A percentile compares a stretch with the other conserved stretches of the same genome.
phyloP scores from a whole-genome alignment of 2,797 vertebrate genomes.

The Enteromius radiatus region DNA sequence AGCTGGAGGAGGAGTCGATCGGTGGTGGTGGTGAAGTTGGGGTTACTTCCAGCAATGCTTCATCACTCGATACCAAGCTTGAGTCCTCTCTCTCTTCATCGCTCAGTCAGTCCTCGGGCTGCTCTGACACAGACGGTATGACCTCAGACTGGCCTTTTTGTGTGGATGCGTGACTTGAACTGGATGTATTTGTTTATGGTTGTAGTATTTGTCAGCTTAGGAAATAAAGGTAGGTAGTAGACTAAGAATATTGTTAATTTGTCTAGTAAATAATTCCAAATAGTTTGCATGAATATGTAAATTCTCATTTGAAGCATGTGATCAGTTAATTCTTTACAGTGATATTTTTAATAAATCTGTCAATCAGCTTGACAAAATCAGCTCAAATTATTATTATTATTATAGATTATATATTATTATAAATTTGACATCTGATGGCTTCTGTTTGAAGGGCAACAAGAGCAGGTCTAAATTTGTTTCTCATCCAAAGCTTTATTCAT shows the following conservation, averaged over 20 bases:
- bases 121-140: conserved; percentile 66
- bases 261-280: not conserved
- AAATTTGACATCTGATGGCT: not conserved
- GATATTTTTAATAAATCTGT: not conserved
- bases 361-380: not conserved
- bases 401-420: not conserved
- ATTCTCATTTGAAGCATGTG: not conserved
- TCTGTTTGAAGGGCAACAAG: not conserved
- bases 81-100: conserved; percentile 65
- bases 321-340: not conserved
- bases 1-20: conserved; percentile 75
- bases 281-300: not conserved
- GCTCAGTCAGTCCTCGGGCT: conserved; percentile 67
- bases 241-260: not conserved
- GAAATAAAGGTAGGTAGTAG: not conserved
- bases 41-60: conserved; percentile 66
- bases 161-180: not conserved
- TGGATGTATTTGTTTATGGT: not conserved
- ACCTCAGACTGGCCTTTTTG: not conserved
- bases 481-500: not conserved
- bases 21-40: conserved; percentile 60
- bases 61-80: conserved; percentile 57
- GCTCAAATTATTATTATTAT: not conserved
- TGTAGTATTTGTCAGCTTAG: conserved; percentile 1
- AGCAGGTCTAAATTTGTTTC: not conserved